Percentiles rank a stretch among this genome's conserved stretches.
Conservation (phyloP, 2,797 vertebrate genomes). For the Oryzias dopingdopingensis region DNA sequence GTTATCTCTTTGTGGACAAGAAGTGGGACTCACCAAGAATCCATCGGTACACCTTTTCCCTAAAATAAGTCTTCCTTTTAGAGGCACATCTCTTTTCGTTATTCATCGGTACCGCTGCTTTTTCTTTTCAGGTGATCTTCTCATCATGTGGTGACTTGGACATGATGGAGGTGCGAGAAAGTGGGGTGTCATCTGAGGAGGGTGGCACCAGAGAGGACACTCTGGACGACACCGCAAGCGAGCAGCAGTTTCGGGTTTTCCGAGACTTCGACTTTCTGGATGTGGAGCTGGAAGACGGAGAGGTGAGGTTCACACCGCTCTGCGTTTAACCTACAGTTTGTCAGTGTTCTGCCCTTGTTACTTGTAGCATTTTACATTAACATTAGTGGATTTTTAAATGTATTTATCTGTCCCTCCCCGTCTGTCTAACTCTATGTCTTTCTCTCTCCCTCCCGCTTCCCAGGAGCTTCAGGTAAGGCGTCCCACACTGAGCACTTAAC, state of each 20-base stretch:
- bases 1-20: conserved; percentile 94
- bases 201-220: conserved; percentile 89
- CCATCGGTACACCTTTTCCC: conserved; percentile 85
- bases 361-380: conserved; percentile 28
- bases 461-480: conserved; percentile 99
- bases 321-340: background rate
- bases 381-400: conserved; percentile 41
- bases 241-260: conserved; percentile 98
- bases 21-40: conserved; percentile 97
- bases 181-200: conserved; percentile 95
- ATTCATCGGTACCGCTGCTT: background rate
- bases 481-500: conserved; percentile 53
- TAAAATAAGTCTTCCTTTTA: background rate
- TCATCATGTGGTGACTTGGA: conserved; percentile 98
- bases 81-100: background rate
- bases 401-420: conserved; percentile 50
- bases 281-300: conserved; percentile 97
- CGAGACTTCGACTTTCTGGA: conserved; percentile 98
- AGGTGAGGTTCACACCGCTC: conserved; percentile 76
- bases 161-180: conserved; percentile 93
- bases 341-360: conserved; percentile 17
- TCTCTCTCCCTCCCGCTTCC: conserved; percentile 84
- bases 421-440: conserved; percentile 68
- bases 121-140: conserved; percentile 89
- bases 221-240: conserved; percentile 93